These are phyloP conservation scores for Cathartes aura DNA, from an alignment of 2,113 vertebrate species.

Conservation along the genomic window DNA sequence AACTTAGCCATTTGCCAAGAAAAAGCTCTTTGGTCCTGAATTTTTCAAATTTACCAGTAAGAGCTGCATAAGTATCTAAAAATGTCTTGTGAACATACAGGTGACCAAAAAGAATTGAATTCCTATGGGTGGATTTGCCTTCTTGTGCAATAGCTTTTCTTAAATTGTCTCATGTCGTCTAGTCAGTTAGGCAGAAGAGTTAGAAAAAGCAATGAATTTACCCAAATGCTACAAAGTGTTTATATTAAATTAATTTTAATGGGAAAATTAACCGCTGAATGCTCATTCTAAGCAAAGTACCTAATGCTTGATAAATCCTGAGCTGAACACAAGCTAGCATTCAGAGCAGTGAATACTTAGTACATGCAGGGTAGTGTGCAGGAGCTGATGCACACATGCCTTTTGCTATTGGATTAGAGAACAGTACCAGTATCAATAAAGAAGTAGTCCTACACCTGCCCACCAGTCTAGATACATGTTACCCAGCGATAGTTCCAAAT, in stretches of 20 bases:
- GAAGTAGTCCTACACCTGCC: background rate
- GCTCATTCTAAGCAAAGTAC: background rate
- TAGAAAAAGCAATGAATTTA: background rate
- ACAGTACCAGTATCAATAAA: background rate
- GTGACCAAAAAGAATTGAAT: background rate
- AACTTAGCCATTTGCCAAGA: background rate
- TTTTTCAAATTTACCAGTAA: conserved; percentile 8
- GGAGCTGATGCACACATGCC: background rate
- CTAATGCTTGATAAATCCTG: background rate
- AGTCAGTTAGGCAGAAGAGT: background rate
- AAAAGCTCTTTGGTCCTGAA: background rate
- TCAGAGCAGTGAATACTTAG: background rate
- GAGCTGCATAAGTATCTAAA: background rate
- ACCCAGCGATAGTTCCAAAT: background rate
- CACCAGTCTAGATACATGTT: background rate
- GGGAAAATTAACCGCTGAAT: conserved; percentile 15
- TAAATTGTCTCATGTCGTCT: background rate
- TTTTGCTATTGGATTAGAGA: background rate
- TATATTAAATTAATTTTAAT: conserved; percentile 14
- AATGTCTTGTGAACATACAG: background rate
- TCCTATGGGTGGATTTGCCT: background rate
- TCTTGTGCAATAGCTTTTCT: background rate
- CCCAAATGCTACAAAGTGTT: background rate
- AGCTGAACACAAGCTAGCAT: background rate
- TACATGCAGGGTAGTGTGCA: background rate